A percentile compares a stretch with the other conserved stretches of the same genome.
phyloP scores from a whole-genome alignment of 1,140 invertebrate species.

The Diplogasteroides magnus region DNA sequence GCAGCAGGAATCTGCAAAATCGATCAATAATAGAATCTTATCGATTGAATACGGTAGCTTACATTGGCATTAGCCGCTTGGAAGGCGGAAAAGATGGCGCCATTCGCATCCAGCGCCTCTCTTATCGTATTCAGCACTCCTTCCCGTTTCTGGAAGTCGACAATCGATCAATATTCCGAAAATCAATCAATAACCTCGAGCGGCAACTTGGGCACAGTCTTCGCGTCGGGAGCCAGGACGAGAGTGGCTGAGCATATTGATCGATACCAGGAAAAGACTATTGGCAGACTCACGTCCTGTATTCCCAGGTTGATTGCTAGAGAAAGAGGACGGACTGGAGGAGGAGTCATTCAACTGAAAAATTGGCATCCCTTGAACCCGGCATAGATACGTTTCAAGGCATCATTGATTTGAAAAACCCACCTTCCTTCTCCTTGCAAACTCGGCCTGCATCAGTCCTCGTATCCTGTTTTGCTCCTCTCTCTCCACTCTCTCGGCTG shows the following conservation, averaged over 20 bases:
- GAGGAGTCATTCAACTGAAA: too few relatives aligned
- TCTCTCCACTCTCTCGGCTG: background rate
- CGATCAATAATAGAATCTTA: background rate
- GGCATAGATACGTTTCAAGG: too few relatives aligned
- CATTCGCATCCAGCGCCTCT: background rate
- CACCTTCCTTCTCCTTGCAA: background rate
- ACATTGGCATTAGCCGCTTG: background rate
- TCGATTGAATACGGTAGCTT: background rate
- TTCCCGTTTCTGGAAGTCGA: background rate
- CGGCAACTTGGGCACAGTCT: background rate
- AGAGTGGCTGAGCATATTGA: background rate
- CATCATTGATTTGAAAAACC: too few relatives aligned
- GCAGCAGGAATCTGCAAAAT: background rate
- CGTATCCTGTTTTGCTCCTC: background rate
- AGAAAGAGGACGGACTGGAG: too few relatives aligned
- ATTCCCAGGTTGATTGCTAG: too few relatives aligned
- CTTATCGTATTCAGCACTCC: background rate
- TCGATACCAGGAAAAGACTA: background rate
- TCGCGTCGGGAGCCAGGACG: background rate
- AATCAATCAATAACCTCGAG: background rate
- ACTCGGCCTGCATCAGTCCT: background rate
- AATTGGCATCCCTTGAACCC: too few relatives aligned
- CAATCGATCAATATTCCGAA: too few relatives aligned
- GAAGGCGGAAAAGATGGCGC: background rate
- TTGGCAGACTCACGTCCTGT: background rate